These are phyloP conservation scores for Turnix velox DNA, from an alignment of 2,113 vertebrate species.

Conservation along the genomic window DNA sequence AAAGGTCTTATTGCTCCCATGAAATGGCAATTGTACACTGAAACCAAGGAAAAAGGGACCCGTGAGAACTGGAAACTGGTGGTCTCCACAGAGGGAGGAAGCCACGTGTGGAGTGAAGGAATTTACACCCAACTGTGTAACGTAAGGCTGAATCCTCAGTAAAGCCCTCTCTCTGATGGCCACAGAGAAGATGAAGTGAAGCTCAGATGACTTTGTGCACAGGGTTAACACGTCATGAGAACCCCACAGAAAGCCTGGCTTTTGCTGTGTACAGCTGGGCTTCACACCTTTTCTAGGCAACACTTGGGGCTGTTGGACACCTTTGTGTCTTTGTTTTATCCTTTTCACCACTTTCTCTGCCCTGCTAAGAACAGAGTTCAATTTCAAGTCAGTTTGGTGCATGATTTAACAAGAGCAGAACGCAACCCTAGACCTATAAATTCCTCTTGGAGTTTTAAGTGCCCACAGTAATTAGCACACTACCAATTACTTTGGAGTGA, in stretches of 20 bases:
- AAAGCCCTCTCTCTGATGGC: constrained; percentile 29
- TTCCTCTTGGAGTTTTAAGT: constrained; percentile 64
- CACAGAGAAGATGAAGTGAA: constrained; percentile 13
- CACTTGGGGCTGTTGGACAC: constrained; percentile 23
- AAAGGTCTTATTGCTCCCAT: constrained; percentile 49
- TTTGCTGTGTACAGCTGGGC: constrained; percentile 21
- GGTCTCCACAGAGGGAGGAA: too few species aligned
- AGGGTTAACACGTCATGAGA: constrained; percentile 36
- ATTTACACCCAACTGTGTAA: background rate
- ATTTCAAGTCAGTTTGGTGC: constrained; percentile 19
- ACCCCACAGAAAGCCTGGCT: constrained; percentile 33
- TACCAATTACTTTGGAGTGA: constrained; percentile 62
- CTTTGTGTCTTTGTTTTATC: background rate
- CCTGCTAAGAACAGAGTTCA: background rate
- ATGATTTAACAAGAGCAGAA: constrained; percentile 47
- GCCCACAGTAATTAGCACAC: constrained; percentile 62
- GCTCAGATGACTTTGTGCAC: constrained; percentile 25
- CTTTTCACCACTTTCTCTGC: background rate
- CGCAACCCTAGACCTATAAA: constrained; percentile 52
- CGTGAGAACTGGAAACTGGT: background rate
- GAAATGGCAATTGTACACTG: constrained; percentile 45
- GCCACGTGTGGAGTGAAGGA: too few species aligned
- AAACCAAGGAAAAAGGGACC: constrained; percentile 37
- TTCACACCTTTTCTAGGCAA: background rate
- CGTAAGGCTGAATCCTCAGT: background rate